These are phyloP conservation scores for Tapirus indicus DNA, from an alignment of 2,797 vertebrate species.

Conservation along the genomic window DNA sequence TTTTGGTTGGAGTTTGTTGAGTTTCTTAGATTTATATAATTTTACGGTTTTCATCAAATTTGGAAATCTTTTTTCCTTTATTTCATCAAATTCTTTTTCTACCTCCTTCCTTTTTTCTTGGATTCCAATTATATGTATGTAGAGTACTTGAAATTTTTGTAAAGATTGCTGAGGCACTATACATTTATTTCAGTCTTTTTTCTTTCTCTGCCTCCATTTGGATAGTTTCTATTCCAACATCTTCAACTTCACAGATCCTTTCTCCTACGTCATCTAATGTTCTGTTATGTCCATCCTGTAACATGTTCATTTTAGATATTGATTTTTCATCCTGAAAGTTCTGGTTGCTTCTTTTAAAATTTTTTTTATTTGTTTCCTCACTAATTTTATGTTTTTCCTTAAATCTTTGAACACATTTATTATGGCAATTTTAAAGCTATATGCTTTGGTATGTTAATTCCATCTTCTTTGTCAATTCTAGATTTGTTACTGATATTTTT, in stretches of 20 bases:
- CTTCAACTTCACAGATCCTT: not conserved
- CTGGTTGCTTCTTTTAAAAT: not conserved
- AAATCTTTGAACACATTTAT: not conserved
- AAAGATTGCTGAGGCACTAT: not conserved
- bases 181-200: constrained; percentile 10
- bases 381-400: not conserved
- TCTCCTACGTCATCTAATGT: not conserved
- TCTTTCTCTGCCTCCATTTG: not conserved
- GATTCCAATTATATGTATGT: not conserved
- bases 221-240: not conserved
- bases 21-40: not conserved
- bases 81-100: not conserved
- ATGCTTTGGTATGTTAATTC: not conserved
- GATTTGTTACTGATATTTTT: not conserved
- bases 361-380: not conserved
- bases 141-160: not conserved
- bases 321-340: not conserved
- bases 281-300: not conserved
- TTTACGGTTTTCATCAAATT: not conserved
- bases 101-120: not conserved
- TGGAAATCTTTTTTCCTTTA: not conserved
- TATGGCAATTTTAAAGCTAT: not conserved
- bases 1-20: not conserved
- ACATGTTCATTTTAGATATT: not conserved
- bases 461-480: not conserved